Base-by-base conservation (phyloP, 2,797 vertebrate genomes). In the Hipposideros larvatus region DNA sequence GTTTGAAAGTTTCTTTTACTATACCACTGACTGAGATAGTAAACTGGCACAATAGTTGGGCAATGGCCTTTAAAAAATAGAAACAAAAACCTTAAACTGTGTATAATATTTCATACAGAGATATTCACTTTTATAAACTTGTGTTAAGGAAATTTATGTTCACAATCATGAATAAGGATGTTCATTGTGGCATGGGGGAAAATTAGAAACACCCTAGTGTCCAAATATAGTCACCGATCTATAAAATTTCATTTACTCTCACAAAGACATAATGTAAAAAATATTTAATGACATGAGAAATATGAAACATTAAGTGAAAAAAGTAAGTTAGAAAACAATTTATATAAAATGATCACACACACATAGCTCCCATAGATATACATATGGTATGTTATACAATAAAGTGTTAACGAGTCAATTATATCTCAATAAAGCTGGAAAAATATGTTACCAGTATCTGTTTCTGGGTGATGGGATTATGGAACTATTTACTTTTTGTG, bases 261-360 rank as follows among this genome's bases (percentile, higher is more conserved):
- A 94, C 63, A 90, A 53, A 59, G 14, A 94, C 15, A 61, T 73
- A 26, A 85, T 74, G n/a, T 91, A 55, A 70, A 57, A 93, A 79
- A 34, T 65, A 59, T 87, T 79, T 94, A 59, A 68, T 57, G 77
- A 34, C 91, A 43, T 78, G 34, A 89, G 22, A 85, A 88, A 86
- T 53, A 92, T 6, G 21, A 86, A 93, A 83, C 10, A 21, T 48
- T 77, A 78, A 43, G 21, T 65, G 16, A 48, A 95, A 84, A 96
- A 74, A 73, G 15, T 78, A 96, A 80, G 31, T 59, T 68, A 57
- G 34, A 92, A 66, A 87, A 70, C 57, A 46, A 37, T 41, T 93
- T 91, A 24, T 41, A 4, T 75, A 57, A 91, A 94, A 73, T 15
- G 16, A 48, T 88, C 59, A 70, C 26, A 31, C 7, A n/a, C 4